phyloP scores from a whole-genome alignment of 2,888 invertebrate genomes.

The Fragum fragum region DNA sequence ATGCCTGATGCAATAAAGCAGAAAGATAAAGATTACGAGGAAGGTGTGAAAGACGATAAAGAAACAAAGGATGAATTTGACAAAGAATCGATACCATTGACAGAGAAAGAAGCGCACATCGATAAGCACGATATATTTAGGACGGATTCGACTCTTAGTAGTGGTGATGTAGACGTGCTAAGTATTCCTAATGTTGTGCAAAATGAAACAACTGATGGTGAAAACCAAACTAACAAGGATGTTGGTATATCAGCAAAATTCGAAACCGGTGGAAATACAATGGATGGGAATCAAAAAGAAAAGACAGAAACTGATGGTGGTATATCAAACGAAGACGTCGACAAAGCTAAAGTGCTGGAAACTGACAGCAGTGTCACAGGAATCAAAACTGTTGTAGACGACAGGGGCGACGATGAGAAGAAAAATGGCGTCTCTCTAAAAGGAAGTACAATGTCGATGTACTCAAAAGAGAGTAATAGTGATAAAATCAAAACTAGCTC shows the following conservation, averaged over 20 bases:
- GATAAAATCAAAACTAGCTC: constrained; percentile 5
- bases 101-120: constrained; percentile 17
- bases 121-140: not conserved
- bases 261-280: not conserved
- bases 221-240: not conserved
- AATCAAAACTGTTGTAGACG: not conserved
- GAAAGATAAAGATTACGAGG: not conserved
- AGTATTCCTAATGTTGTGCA: constrained; percentile 24
- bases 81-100: constrained; percentile 20
- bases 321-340: not conserved
- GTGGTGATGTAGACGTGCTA: not conserved
- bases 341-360: not conserved
- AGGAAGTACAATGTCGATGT: not conserved
- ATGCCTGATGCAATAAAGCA: constrained; percentile 13
- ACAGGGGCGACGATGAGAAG: not conserved
- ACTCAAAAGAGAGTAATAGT: constrained; percentile 6
- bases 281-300: not conserved
- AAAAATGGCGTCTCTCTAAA: not conserved
- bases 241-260: not conserved
- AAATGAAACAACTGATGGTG: not conserved
- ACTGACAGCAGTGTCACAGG: not conserved
- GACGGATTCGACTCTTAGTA: not conserved
- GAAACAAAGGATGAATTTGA: constrained; percentile 29
- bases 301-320: not conserved
- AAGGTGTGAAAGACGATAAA: not conserved